These are phyloP conservation scores for Gila robusta DNA, from an alignment of 2,797 vertebrate genomes.

Conservation along the genomic window DNA sequence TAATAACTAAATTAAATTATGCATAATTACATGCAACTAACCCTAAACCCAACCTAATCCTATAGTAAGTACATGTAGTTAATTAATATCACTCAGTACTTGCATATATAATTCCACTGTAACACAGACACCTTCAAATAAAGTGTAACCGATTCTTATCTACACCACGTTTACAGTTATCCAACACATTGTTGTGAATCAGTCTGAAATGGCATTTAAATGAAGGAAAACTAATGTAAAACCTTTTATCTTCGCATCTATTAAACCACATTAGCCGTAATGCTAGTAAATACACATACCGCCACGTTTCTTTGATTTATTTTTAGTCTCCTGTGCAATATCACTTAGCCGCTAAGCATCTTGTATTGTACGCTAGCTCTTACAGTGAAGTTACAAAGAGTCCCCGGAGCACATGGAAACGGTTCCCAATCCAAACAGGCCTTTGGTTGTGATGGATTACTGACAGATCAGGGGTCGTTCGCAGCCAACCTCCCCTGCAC, in stretches of 20 bases:
- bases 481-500: conserved; percentile 48
- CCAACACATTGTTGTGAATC: not conserved
- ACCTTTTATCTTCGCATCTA: not conserved
- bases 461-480: conserved; percentile 67
- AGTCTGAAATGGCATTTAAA: conserved; percentile 27
- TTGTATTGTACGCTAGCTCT: conserved; percentile 29
- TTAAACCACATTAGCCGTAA: conserved; percentile 50
- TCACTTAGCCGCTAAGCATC: conserved; percentile 60
- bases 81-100: not conserved
- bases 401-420: conserved; percentile 77
- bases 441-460: conserved; percentile 76
- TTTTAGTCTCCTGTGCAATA: conserved; percentile 66
- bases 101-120: no score
- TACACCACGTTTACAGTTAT: conserved; percentile 21
- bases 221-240: not conserved
- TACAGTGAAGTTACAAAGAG: conserved; percentile 63
- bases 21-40: not conserved
- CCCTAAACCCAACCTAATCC: not conserved
- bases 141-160: conserved; percentile 17
- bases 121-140: not conserved
- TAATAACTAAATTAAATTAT: not conserved
- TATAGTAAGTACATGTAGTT: not conserved
- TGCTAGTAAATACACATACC: conserved; percentile 58
- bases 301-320: conserved; percentile 73
- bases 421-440: conserved; percentile 78